Percentiles rank a stretch among this genome's conserved stretches.
phyloP scores from a whole-genome alignment of 1,140 invertebrate species.

The Drosophila grimshawi region DNA sequence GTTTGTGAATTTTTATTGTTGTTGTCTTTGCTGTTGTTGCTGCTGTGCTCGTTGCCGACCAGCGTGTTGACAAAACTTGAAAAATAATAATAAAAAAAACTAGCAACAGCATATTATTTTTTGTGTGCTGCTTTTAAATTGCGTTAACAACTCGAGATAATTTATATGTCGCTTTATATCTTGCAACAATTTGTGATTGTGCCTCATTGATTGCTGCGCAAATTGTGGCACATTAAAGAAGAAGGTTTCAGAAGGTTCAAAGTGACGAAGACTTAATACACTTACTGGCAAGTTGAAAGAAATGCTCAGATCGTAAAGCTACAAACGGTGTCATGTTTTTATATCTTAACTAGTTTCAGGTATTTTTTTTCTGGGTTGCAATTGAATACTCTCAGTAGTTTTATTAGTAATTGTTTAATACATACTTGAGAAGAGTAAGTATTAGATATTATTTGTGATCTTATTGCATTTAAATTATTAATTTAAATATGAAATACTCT shows the following conservation, averaged over 20 bases:
- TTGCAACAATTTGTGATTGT: constrained; percentile 37
- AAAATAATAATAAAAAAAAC: constrained; percentile 4
- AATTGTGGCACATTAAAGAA: constrained; percentile 50
- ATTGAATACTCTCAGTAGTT: too few relatives aligned
- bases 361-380: too few relatives aligned
- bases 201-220: background rate
- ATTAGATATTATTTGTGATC: too few relatives aligned
- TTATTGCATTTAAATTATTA: too few relatives aligned
- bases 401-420: too few relatives aligned
- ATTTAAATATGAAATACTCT: too few relatives aligned
- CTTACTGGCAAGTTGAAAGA: background rate
- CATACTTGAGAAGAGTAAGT: too few relatives aligned
- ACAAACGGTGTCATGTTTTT: too few relatives aligned
- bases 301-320: too few relatives aligned
- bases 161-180: constrained; percentile 39
- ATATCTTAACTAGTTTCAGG: too few relatives aligned
- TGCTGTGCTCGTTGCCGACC: constrained; percentile 11
- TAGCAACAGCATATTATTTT: background rate
- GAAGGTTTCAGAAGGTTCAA: constrained; percentile 4
- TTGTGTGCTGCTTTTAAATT: constrained; percentile 19
- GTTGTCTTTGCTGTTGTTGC: constrained; percentile 14
- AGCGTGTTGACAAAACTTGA: constrained; percentile 30
- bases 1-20: constrained; percentile 9
- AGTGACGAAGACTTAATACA: constrained; percentile 2
- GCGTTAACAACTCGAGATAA: constrained; percentile 55